Conservation (phyloP, 1,140 invertebrate genomes). For the Ips typographus region DNA sequence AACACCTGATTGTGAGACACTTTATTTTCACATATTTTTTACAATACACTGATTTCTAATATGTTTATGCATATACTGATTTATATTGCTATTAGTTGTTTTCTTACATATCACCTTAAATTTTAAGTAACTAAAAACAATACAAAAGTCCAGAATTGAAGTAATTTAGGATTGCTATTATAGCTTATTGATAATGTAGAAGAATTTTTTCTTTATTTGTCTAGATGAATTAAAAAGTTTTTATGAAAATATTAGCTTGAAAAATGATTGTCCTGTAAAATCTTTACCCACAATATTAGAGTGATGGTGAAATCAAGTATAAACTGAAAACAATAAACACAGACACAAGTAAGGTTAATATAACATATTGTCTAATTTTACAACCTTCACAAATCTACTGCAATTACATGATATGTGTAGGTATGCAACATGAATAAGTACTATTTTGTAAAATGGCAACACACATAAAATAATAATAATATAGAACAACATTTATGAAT, state of each 20-base stretch:
- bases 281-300: no score
- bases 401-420: not conserved
- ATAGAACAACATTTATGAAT: not conserved
- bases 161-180: no score
- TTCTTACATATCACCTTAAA: not conserved
- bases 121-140: not conserved
- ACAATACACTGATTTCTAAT: not conserved
- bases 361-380: not conserved
- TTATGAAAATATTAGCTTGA: no score
- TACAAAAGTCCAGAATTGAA: no score
- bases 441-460: not conserved
- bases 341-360: not conserved
- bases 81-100: conserved; percentile 4
- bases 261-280: no score
- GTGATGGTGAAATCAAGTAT: no score
- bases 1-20: not conserved
- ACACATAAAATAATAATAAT: no score
- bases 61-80: not conserved
- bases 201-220: no score
- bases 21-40: not conserved
- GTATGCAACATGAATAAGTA: not conserved
- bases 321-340: not conserved
- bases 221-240: no score
- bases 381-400: not conserved
- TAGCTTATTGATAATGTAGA: no score